Percentiles rank a stretch among this genome's conserved stretches.
Evolutionary conservation across 1,140 invertebrate genomes (phyloP).

Genomic region (Ctenoplectra terminalis): DNA sequence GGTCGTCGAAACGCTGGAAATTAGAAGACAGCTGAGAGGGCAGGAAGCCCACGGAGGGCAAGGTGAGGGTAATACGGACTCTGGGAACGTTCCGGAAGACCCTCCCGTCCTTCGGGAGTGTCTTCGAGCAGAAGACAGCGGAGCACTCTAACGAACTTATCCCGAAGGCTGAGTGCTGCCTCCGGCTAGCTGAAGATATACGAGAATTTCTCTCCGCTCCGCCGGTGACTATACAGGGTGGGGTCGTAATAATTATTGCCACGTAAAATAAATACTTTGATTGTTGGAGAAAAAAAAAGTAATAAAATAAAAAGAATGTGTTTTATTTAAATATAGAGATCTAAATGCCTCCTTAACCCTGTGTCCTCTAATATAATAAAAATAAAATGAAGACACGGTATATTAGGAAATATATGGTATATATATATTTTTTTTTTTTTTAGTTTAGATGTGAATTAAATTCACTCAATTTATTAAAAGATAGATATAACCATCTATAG

Average conservation of each 20-base stretch:
- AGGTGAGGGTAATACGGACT: constrained; percentile 33
- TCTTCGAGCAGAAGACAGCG: constrained; percentile 63
- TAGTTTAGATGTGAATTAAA: no score
- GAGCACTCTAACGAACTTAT: constrained; percentile 77
- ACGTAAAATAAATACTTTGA: neutral
- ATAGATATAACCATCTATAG: no score
- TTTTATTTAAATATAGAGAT: no score
- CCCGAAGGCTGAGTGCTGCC: constrained; percentile 67
- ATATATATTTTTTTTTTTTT: no score
- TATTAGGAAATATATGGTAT: no score
- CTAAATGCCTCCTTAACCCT: no score
- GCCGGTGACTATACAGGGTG: constrained; percentile 20
- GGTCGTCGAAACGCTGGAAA: constrained; percentile 60
- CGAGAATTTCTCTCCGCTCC: constrained; percentile 38
- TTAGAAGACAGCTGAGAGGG: constrained; percentile 52
- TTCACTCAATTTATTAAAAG: no score
- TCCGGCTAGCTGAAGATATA: constrained; percentile 49
- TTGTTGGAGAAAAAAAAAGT: neutral
- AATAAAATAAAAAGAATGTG: neutral
- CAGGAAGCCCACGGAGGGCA: neutral
- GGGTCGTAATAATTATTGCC: constrained; percentile 24
- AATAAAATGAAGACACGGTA: no score
- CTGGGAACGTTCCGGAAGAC: constrained; percentile 58
- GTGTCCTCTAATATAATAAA: no score
- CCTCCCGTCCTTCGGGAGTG: constrained; percentile 61